phyloP scores from a whole-genome alignment of 1,140 invertebrate species.

The Ceratina calcarata region DNA sequence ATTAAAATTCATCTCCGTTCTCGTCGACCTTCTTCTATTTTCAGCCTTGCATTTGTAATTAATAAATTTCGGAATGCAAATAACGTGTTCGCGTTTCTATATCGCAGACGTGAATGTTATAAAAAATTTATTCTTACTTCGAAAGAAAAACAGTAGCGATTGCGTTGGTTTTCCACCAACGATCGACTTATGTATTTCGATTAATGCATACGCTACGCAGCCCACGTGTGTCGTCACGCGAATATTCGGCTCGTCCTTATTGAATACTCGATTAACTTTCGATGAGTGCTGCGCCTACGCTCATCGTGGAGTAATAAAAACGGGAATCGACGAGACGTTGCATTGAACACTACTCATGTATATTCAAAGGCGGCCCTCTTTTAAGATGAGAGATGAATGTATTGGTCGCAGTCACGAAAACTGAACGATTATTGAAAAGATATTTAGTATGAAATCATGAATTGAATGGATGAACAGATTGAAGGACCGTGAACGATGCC shows the following conservation, averaged over 20 bases:
- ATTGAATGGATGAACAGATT: conserved; percentile 15
- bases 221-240: too few species aligned
- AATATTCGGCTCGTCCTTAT: not conserved
- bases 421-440: not conserved
- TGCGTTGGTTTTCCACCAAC: too few species aligned
- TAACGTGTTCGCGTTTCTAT: too few species aligned
- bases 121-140: too few species aligned
- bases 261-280: conserved; percentile 33
- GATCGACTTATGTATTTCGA: too few species aligned
- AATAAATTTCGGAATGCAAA: too few species aligned
- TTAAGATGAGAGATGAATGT: too few species aligned
- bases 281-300: conserved; percentile 13
- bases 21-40: not conserved
- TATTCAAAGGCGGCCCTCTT: too few species aligned
- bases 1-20: conserved; percentile 12
- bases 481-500: conserved; percentile 35
- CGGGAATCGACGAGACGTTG: conserved; percentile 5
- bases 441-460: not conserved
- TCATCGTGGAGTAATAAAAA: conserved; percentile 19
- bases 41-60: too few species aligned
- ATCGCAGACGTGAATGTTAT: too few species aligned
- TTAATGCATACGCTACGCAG: not conserved
- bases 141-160: too few species aligned
- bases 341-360: not conserved
- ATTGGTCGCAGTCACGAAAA: too few species aligned